Evolutionary conservation across 1,140 invertebrate genomes (phyloP), one percentile per base, ranked within the genome.

Genomic region (Paraescarpia echinospica): DNA sequence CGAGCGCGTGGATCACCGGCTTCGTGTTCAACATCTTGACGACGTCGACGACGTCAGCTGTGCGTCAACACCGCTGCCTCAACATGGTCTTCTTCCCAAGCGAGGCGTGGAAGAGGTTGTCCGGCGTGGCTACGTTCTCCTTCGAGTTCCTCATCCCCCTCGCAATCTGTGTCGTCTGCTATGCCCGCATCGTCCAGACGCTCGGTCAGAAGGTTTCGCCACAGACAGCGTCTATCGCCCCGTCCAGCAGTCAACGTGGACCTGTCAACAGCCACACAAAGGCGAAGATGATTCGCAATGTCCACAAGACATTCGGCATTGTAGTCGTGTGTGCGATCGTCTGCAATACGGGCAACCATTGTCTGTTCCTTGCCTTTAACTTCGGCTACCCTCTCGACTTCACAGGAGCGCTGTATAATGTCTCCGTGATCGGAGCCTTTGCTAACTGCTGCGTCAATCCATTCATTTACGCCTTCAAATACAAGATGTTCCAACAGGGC

Each of bases 371-470:
- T 34, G 48, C 88, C 1, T 92, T 88, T 33, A 92, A 92, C 59
- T 77, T 92, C 51, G 88, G 92, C 88, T 92, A 88, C 33, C 34
- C 14, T 91, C 33, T 91, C 31, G 35, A 34, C 33, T 89, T 92
- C 88, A 92, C 33, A 2, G 88, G 88, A 9, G 33, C 33, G 33
- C 88, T 92, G 41, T 92, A 92, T 33, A 22, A 92, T 34, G 33
- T 92, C 59, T n/a, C 48, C 14, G 92, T 92, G 48, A 51, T 92
- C 33, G 92, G 48, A 14, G 77, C 88, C 31, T 92, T 92, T 34
- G 33, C n/a, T 35, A 92, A 91, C 34, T 92, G 89, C 89, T 92
- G 92, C 35, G 35, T 92, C 34, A 92, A 92, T 59, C 92, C 92
- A 9, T 90, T 92, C 89, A 59, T 92, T 4, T 92, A 92, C 89